Conservation (phyloP, 2,113 vertebrate genomes). For the Hepsetus odoe region DNA sequence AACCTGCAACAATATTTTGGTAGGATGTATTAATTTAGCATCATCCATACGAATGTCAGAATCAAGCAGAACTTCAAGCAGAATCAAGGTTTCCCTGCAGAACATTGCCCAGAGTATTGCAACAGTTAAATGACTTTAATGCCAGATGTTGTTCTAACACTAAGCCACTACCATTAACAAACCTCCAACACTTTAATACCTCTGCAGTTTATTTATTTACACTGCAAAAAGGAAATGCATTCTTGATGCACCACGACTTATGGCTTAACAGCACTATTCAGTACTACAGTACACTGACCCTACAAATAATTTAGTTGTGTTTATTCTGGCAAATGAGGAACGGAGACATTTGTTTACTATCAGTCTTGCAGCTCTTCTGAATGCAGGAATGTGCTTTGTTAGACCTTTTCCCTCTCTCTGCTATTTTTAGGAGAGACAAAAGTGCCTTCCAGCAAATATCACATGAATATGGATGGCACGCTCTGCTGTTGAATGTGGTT, state of each 20-base stretch:
- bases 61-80: too few species aligned
- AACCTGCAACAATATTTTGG: too few species aligned
- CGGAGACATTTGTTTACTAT: slow-evolving; percentile 68
- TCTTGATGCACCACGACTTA: neutral
- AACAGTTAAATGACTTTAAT: neutral
- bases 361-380: slow-evolving; percentile 63
- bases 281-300: slow-evolving; percentile 51
- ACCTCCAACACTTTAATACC: neutral
- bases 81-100: too few species aligned
- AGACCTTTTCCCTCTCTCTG: slow-evolving; percentile 73
- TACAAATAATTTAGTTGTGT: slow-evolving; percentile 62
- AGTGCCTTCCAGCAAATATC: slow-evolving; percentile 78
- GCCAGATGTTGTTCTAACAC: neutral
- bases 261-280: neutral
- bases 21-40: too few species aligned
- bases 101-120: too few species aligned
- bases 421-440: slow-evolving; percentile 82
- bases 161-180: neutral
- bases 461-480: slow-evolving; percentile 81
- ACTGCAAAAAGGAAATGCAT: neutral
- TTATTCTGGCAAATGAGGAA: slow-evolving; percentile 56
- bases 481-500: slow-evolving; percentile 71
- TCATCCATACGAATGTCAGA: too few species aligned
- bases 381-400: slow-evolving; percentile 69
- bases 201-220: neutral